Percentiles rank a stretch among this genome's conserved stretches.
These are phyloP conservation scores for Panorpa germanica DNA, from an alignment of 2,888 invertebrate genomes.

Conservation along the genomic window DNA sequence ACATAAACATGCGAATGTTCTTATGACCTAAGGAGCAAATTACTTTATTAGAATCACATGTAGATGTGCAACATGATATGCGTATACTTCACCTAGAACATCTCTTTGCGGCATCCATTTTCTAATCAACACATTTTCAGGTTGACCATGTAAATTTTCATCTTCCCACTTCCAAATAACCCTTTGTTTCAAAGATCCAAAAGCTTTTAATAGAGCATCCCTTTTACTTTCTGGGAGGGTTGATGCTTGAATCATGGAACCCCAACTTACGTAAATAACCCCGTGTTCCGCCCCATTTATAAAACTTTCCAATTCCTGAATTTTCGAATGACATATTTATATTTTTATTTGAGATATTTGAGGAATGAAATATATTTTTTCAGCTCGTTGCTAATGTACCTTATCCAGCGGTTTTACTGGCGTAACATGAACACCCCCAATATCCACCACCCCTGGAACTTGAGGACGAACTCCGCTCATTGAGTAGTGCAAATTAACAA, in stretches of 20 bases:
- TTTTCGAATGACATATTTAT: conserved; percentile 12
- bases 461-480: conserved; percentile 27
- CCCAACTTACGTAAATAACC: conserved; percentile 50
- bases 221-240: conserved; percentile 35
- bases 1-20: conserved; percentile 43
- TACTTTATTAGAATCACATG: no score
- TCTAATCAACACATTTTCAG: conserved; percentile 38
- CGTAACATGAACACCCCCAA: conserved; percentile 32
- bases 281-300: conserved; percentile 39
- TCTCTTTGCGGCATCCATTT: conserved; percentile 58
- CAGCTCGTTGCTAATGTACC: conserved; percentile 16
- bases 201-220: conserved; percentile 33
- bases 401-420: conserved; percentile 19
- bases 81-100: conserved; percentile 48
- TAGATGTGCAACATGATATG: no score
- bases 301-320: conserved; percentile 33
- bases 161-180: conserved; percentile 57
- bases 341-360: conserved; percentile 1
- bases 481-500: conserved; percentile 33
- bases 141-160: conserved; percentile 32
- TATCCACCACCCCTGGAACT: conserved; percentile 28
- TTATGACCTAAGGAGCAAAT: conserved; percentile 47
- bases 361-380: conserved; percentile 3
- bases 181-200: conserved; percentile 32
- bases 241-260: conserved; percentile 44